Conservation (phyloP, 2,888 invertebrate genomes). For the Volucella inflata region DNA sequence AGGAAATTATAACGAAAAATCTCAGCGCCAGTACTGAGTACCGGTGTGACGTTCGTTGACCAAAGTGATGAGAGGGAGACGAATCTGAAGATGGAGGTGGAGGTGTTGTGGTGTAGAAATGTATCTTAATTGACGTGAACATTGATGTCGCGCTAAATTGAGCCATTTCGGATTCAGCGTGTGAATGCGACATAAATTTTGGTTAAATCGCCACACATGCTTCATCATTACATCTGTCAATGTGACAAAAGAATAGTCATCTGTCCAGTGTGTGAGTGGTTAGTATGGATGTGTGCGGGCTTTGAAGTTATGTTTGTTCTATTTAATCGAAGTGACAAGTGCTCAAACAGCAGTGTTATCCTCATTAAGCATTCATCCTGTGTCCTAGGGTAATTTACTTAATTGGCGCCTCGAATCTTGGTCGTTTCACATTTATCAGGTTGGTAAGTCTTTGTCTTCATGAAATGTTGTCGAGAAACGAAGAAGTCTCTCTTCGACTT, state of each 20-base stretch:
- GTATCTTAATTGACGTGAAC: constrained; percentile 74
- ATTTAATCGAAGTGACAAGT: constrained; percentile 79
- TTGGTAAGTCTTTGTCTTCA: constrained; percentile 4
- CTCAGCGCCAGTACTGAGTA: constrained; percentile 10
- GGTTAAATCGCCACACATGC: constrained; percentile 71
- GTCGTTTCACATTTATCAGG: constrained; percentile 42
- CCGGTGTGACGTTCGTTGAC: neutral
- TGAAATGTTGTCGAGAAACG: neutral
- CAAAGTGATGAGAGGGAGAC: constrained; percentile 9
- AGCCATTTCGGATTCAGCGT: constrained; percentile 65
- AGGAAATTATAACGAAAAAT: constrained; percentile 65
- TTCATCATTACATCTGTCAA: constrained; percentile 64
- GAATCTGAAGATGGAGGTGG: neutral
- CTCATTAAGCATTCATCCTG: constrained; percentile 68
- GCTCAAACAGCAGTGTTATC: constrained; percentile 48
- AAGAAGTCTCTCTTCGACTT: constrained; percentile 21
- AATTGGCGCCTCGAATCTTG: constrained; percentile 71
- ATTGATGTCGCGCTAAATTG: constrained; percentile 58
- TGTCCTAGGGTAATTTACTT: constrained; percentile 72
- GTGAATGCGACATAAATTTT: constrained; percentile 74
- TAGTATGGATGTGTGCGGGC: constrained; percentile 70
- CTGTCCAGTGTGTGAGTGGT: neutral
- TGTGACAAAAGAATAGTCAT: constrained; percentile 10
- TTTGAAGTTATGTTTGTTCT: constrained; percentile 79
- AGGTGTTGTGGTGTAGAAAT: constrained; percentile 50